These are phyloP conservation scores for Centruroides sculpturatus DNA, from an alignment of 1,140 invertebrate species.

Conservation along the genomic window DNA sequence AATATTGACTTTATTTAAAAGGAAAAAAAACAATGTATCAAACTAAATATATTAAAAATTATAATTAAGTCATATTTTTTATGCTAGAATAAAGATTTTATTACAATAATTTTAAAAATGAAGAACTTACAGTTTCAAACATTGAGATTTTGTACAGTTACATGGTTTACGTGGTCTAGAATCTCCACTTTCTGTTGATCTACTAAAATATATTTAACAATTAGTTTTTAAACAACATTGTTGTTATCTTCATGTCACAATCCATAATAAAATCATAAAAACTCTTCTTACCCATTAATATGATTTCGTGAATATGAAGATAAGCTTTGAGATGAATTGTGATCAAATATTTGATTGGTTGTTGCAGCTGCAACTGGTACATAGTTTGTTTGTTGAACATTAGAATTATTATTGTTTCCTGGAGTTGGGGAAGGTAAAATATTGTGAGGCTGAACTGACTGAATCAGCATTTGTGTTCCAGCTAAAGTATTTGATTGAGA, in stretches of 20 bases:
- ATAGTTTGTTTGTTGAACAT: neutral
- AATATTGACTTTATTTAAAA: too few species aligned
- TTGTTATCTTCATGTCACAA: too few species aligned
- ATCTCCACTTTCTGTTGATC: neutral
- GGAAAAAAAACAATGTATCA: too few species aligned
- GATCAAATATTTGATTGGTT: neutral
- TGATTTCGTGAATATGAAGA: neutral
- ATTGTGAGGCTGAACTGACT: neutral
- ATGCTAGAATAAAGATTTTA: too few species aligned
- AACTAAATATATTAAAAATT: too few species aligned
- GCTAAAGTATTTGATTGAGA: conserved; percentile 7
- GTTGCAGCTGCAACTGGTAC: neutral
- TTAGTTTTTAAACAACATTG: too few species aligned
- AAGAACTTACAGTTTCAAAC: conserved; percentile 72
- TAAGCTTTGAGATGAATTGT: neutral
- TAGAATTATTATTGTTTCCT: neutral
- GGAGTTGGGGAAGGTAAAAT: neutral
- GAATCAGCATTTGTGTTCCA: neutral
- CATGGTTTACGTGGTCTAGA: conserved; percentile 74
- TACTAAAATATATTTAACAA: too few species aligned
- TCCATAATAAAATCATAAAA: too few species aligned
- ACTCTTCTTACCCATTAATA: neutral
- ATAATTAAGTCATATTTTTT: too few species aligned
- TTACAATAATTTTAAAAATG: neutral
- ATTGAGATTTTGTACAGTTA: conserved; percentile 98